Conservation (phyloP, 2,797 vertebrate species). For the Phataginus tetradactyla region DNA sequence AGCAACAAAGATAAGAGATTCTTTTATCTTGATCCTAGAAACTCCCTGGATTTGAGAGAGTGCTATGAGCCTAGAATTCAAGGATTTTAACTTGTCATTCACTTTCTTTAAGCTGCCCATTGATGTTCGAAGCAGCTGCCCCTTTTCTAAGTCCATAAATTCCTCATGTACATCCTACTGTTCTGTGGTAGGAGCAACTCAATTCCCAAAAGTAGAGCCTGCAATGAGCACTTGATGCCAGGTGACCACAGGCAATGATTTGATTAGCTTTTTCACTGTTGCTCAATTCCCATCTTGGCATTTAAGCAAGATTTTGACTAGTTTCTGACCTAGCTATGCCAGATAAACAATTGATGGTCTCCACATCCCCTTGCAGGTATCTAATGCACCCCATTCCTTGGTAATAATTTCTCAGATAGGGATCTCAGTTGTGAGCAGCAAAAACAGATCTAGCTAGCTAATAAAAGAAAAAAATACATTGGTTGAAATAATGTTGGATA, state of each 20-base stretch:
- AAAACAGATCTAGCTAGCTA: not conserved
- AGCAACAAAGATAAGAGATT: slow-evolving; percentile 64
- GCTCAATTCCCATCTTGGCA: slow-evolving; percentile 48
- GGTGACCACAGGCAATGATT: slow-evolving; percentile 68
- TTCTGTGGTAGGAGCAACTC: slow-evolving; percentile 37
- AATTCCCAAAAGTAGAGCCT: slow-evolving; percentile 24
- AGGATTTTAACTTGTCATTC: slow-evolving; percentile 73
- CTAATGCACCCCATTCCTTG: not conserved
- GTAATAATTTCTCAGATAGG: not conserved
- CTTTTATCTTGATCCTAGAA: slow-evolving; percentile 76
- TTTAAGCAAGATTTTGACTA: slow-evolving; percentile 48
- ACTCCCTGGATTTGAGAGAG: slow-evolving; percentile 63
- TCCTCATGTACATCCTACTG: slow-evolving; percentile 46
- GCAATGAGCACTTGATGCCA: slow-evolving; percentile 32
- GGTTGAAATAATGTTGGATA: not conserved
- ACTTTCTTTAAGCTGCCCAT: slow-evolving; percentile 60
- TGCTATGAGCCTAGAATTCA: slow-evolving; percentile 62
- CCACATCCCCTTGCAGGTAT: not conserved
- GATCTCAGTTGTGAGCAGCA: not conserved
- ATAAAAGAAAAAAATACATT: slow-evolving; percentile 31
- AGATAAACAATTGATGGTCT: not conserved
- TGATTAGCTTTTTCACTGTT: slow-evolving; percentile 60
- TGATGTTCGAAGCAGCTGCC: slow-evolving; percentile 67
- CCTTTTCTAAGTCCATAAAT: slow-evolving; percentile 69
- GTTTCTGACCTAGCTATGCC: slow-evolving; percentile 28